A percentile compares a stretch with the other conserved stretches of the same genome.
Evolutionary conservation across 2,113 vertebrate genomes (phyloP).

Genomic region (Monopterus albus): DNA sequence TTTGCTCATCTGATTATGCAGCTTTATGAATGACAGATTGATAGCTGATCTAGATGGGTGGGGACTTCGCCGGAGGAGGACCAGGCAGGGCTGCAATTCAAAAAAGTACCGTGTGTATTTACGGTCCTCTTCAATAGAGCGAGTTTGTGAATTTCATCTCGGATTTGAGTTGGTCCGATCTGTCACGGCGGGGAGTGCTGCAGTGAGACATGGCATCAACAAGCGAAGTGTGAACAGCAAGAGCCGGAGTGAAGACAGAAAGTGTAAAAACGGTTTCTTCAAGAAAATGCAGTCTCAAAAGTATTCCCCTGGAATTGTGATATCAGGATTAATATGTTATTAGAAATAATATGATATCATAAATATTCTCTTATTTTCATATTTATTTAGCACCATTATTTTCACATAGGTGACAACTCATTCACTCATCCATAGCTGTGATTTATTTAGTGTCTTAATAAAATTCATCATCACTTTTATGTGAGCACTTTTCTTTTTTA

Average conservation of each 20-base stretch:
- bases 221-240: slow-evolving; percentile 2
- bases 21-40: slow-evolving; percentile 78
- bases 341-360: too few relatives aligned
- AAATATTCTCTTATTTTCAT: too few relatives aligned
- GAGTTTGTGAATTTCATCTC: background rate
- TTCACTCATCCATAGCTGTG: background rate
- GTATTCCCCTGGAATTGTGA: background rate
- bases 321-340: background rate
- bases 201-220: slow-evolving; percentile 29
- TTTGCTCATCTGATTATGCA: slow-evolving; percentile 40
- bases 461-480: background rate
- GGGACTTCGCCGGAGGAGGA: slow-evolving; percentile 33
- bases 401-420: background rate
- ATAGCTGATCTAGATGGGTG: slow-evolving; percentile 55
- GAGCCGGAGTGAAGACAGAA: background rate
- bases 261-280: background rate
- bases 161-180: background rate
- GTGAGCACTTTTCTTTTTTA: background rate
- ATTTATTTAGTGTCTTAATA: background rate
- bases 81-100: slow-evolving; percentile 1
- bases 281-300: background rate
- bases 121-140: background rate
- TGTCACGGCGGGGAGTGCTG: slow-evolving; percentile 23
- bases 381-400: background rate
- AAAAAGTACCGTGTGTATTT: slow-evolving; percentile 13